Conservation (phyloP, 2,113 vertebrate species). For the Monarcha castaneiventris region DNA sequence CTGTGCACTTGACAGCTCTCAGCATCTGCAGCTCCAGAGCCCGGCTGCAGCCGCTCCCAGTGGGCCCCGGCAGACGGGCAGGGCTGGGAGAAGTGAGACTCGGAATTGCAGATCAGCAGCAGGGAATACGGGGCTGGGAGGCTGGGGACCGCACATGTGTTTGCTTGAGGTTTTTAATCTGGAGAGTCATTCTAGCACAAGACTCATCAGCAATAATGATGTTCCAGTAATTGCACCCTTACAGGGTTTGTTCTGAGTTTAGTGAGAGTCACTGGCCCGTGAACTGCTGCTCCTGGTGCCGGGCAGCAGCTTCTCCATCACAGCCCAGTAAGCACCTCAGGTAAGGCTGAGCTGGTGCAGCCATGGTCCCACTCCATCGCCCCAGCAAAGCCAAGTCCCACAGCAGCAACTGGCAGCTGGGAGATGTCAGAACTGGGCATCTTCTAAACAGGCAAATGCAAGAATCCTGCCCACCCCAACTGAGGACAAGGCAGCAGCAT, state of each 20-base stretch:
- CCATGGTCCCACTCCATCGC: fast-evolving
- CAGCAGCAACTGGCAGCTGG: not conserved
- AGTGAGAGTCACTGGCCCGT: not conserved
- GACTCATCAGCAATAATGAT: not conserved
- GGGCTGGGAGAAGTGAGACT: not conserved
- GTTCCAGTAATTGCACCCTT: not conserved
- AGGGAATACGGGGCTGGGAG: not conserved
- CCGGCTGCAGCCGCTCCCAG: not conserved
- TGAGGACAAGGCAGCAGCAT: not conserved
- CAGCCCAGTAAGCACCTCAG: not conserved
- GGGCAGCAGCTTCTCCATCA: not conserved
- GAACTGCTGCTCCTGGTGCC: not conserved
- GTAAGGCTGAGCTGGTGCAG: not conserved
- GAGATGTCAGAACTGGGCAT: not conserved
- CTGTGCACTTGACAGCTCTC: not conserved
- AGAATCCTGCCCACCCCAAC: not conserved
- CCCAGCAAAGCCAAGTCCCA: not conserved
- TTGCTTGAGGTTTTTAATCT: not conserved
- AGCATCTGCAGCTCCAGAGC: not conserved
- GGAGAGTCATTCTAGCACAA: not conserved
- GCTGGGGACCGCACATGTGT: fast-evolving
- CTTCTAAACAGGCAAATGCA: fast-evolving
- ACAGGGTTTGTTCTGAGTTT: not conserved
- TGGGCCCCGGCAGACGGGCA: not conserved
- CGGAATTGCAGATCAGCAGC: not conserved